A percentile compares a stretch with the other conserved stretches of the same genome.
These are phyloP conservation scores for Lineus longissimus DNA, from an alignment of 1,140 invertebrate species.

Conservation along the genomic window DNA sequence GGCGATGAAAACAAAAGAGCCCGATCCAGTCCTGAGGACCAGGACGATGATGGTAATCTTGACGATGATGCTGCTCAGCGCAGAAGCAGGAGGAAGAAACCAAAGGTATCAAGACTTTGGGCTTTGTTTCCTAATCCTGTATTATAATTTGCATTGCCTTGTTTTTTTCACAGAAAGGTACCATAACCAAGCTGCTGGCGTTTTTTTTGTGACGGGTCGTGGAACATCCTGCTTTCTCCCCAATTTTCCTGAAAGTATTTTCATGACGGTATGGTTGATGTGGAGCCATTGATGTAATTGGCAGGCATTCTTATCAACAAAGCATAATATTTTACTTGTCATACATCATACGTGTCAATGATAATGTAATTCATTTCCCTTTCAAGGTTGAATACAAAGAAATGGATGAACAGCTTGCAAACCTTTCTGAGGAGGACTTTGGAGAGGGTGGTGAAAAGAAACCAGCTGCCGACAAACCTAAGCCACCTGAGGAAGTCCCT, in stretches of 20 bases:
- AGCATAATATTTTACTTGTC: too few relatives aligned
- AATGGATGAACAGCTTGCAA: constrained; percentile 44
- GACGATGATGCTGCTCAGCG: not conserved
- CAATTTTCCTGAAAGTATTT: too few relatives aligned
- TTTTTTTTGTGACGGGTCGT: too few relatives aligned
- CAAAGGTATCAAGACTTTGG: constrained; percentile 8
- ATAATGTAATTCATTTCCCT: not conserved
- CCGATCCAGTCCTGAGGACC: not conserved
- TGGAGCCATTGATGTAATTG: too few relatives aligned
- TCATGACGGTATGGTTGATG: too few relatives aligned
- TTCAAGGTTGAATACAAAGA: constrained; percentile 50
- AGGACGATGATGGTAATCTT: not conserved
- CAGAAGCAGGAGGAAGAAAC: constrained; percentile 9
- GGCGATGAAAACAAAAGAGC: not conserved
- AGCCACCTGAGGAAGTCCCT: constrained; percentile 14
- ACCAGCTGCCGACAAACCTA: constrained; percentile 18
- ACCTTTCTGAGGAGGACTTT: constrained; percentile 48
- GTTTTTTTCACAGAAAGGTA: too few relatives aligned
- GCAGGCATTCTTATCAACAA: too few relatives aligned
- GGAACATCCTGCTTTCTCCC: too few relatives aligned
- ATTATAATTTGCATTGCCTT: too few relatives aligned
- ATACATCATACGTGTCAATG: too few relatives aligned
- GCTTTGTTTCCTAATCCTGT: too few relatives aligned
- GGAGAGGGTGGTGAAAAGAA: constrained; percentile 45
- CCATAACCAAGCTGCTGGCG: too few relatives aligned